Evolutionary conservation across 1,140 invertebrate genomes (phyloP).

Genomic region (Drosophila gunungcola): DNA sequence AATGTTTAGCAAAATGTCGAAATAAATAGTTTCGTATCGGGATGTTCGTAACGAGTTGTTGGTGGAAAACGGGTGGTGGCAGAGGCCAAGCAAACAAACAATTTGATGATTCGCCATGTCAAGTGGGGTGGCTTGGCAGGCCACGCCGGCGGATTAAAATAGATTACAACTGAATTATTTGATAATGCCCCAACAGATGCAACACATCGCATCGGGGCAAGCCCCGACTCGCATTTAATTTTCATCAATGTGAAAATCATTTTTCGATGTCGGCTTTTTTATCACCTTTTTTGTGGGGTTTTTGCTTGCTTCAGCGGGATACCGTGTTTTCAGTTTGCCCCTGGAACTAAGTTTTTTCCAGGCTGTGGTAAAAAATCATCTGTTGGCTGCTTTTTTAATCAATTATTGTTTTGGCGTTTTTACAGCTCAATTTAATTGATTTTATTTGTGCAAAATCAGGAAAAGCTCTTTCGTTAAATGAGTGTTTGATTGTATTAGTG

Average conservation of each 20-base stretch:
- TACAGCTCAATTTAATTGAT: conserved; percentile 33
- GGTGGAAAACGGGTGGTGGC: neutral
- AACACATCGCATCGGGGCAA: conserved; percentile 24
- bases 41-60: neutral
- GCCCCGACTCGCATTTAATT: conserved; percentile 34
- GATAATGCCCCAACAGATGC: conserved; percentile 51
- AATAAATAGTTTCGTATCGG: conserved; percentile 60
- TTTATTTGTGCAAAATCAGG: conserved; percentile 40
- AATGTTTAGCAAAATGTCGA: conserved; percentile 66
- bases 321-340: conserved; percentile 29
- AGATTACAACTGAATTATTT: conserved; percentile 74
- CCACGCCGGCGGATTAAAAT: conserved; percentile 52
- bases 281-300: conserved; percentile 4
- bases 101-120: conserved; percentile 45
- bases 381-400: conserved; percentile 21
- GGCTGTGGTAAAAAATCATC: conserved; percentile 32
- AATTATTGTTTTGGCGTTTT: conserved; percentile 18
- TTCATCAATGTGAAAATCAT: conserved; percentile 50
- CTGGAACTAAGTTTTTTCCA: conserved; percentile 16
- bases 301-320: neutral
- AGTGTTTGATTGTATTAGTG: neutral
- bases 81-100: conserved; percentile 44
- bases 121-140: conserved; percentile 8
- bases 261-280: conserved; percentile 48
- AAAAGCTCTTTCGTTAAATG: conserved; percentile 3